phyloP scores from a whole-genome alignment of 1,140 invertebrate species.

The Trichonephila inaurata region DNA sequence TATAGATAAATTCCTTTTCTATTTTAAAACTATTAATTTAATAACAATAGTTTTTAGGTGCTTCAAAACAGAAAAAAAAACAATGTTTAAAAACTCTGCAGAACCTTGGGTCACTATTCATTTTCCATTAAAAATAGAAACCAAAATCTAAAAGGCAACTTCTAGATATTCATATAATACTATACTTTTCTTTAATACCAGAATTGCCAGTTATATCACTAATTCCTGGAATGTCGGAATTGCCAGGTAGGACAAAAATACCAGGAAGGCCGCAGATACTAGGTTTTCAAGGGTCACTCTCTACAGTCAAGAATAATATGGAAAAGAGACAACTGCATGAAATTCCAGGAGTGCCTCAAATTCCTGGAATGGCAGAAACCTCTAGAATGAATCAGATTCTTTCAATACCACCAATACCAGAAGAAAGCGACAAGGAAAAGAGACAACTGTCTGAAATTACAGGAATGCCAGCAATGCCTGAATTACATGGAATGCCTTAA shows the following conservation, averaged over 20 bases:
- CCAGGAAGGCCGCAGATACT: not conserved
- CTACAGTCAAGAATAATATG: not conserved
- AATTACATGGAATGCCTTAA: no score
- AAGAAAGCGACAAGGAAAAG: not conserved
- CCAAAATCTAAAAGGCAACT: not conserved
- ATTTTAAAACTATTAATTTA: no score
- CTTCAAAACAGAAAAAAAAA: not conserved
- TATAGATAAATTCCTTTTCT: no score
- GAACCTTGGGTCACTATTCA: not conserved
- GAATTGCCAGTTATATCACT: slow-evolving; percentile 54
- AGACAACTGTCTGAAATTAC: not conserved
- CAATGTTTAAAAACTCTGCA: not conserved
- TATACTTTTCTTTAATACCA: slow-evolving; percentile 38
- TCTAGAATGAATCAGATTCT: not conserved
- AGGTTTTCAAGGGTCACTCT: not conserved
- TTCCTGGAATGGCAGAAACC: not conserved
- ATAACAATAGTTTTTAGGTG: not conserved
- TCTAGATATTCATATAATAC: slow-evolving; percentile 38
- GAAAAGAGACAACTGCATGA: not conserved
- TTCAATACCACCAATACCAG: not conserved
- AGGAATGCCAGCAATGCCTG: no score
- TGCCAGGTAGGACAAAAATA: not conserved
- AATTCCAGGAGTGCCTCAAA: not conserved
- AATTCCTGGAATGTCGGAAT: not conserved
- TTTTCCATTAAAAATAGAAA: not conserved